A percentile compares a stretch with the other conserved stretches of the same genome.
Evolutionary conservation across 1,140 invertebrate species (phyloP).

Genomic region (Drosophila eugracilis): DNA sequence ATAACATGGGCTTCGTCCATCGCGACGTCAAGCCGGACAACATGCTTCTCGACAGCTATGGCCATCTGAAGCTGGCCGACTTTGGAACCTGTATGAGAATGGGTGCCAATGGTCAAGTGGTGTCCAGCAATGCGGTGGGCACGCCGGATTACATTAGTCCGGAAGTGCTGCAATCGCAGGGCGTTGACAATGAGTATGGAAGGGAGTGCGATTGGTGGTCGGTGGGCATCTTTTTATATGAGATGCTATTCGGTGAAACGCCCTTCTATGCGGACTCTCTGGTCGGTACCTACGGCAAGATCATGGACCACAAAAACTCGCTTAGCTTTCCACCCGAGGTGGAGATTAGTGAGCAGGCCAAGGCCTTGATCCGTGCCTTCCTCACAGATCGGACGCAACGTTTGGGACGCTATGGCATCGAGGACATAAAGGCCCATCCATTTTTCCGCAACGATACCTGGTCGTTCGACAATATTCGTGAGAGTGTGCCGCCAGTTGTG

Average conservation of each 20-base stretch:
- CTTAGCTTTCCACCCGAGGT: constrained; percentile 97
- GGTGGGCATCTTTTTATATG: constrained; percentile 99
- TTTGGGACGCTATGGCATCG: constrained; percentile 96
- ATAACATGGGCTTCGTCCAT: constrained; percentile 99
- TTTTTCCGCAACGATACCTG: constrained; percentile 99
- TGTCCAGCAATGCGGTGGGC: constrained; percentile 98
- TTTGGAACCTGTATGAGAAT: constrained; percentile 99
- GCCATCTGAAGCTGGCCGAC: constrained; percentile 98
- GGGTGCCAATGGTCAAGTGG: constrained; percentile 97
- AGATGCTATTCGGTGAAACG: constrained; percentile 99
- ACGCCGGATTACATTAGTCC: constrained; percentile 99
- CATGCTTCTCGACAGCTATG: constrained; percentile 97
- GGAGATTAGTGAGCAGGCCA: constrained; percentile 96
- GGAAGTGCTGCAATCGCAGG: constrained; percentile 98
- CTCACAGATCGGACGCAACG: constrained; percentile 96
- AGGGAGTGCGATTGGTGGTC: constrained; percentile 99
- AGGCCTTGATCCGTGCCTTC: constrained; percentile 96
- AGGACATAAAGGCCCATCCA: constrained; percentile 97
- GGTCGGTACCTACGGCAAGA: constrained; percentile 99
- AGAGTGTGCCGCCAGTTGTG: constrained; percentile 97
- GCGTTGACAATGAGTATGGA: constrained; percentile 97
- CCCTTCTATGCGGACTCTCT: constrained; percentile 99
- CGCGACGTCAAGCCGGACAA: constrained; percentile 99
- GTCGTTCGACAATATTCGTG: constrained; percentile 98
- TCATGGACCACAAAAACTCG: constrained; percentile 99